Base-by-base conservation (phyloP, 2,113 vertebrate species). In the Tenrec ecaudatus region DNA sequence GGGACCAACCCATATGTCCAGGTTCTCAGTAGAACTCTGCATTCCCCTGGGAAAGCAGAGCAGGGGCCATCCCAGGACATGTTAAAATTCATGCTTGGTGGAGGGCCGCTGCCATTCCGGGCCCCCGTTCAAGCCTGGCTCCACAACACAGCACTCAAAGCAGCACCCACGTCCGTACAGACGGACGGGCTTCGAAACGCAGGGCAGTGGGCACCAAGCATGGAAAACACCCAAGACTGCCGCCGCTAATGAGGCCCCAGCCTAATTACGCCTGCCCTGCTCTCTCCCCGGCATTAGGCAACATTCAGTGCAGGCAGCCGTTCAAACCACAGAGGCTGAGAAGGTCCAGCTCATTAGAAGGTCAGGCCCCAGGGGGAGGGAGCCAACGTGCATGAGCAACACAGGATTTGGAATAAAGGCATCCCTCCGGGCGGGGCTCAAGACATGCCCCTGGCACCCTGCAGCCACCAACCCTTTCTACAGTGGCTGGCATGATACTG, bases 321-420 rank as follows among this genome's bases (percentile, higher is more conserved):
- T 82, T 94, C 95, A 94, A 85, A 95, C 95, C 95, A 25, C 88
- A 57, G 88, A 0, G 38, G 62, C 93, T 89, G 93, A 91, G 83
- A 78, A 82, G 47, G 43, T 57, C 58, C 92, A 1, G 23, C 68
- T 94, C 89, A 91, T 92, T 84, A 89, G 80, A 83, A 93, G 93
- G 95, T 96, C 91, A 78, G 84, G 91, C 87, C 84, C 86, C 81
- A 69, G 89, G 82, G 75, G 83, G 62, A 36, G 31, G 23, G 36
- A 81, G 82, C 78, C 89, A 78, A 78, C 19, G 83, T 43, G 36
- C 15, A 0, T 47, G 36, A 83, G 79, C 58, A 86, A 68, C 16
- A 40, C 47, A 60, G 82, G 27, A 86, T 33, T 79, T 76, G 5
- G 25, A 82, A 27, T 47, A 40, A 82, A 92, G 36, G 7, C 87